These are phyloP conservation scores for Emydoidea blandingii DNA, from an alignment of 2,797 vertebrate genomes.

Conservation along the genomic window DNA sequence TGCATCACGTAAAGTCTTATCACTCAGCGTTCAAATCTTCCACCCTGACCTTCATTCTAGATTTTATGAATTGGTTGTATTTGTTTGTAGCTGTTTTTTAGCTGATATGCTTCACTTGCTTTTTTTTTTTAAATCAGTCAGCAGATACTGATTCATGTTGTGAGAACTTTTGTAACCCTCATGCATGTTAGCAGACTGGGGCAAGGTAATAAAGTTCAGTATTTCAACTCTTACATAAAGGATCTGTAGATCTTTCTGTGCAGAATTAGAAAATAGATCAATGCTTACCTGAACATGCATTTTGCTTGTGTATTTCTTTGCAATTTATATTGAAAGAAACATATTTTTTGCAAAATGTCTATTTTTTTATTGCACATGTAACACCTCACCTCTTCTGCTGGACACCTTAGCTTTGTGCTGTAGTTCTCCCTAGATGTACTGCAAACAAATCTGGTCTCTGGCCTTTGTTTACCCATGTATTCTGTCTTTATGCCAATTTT, in stretches of 20 bases:
- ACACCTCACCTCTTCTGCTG: background rate
- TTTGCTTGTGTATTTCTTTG: background rate
- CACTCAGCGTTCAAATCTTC: background rate
- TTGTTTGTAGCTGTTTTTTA: background rate
- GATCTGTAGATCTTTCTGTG: background rate
- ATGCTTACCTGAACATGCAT: background rate
- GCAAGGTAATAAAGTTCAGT: background rate
- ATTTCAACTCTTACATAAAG: rapidly evolving
- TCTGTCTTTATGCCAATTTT: background rate
- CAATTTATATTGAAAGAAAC: background rate
- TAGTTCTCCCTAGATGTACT: background rate
- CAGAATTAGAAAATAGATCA: background rate
- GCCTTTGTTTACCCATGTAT: background rate
- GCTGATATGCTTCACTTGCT: background rate
- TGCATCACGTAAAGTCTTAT: too few species aligned
- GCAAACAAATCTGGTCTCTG: background rate
- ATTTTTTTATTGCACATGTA: background rate
- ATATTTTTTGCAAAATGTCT: background rate
- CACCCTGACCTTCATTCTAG: background rate
- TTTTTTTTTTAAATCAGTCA: background rate
- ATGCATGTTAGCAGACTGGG: background rate
- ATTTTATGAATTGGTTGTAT: background rate
- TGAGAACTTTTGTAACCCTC: background rate
- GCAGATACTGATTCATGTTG: background rate
- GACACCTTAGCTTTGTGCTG: rapidly evolving